Conservation (phyloP, 2,888 invertebrate genomes). For the Trichacis sp. region DNA sequence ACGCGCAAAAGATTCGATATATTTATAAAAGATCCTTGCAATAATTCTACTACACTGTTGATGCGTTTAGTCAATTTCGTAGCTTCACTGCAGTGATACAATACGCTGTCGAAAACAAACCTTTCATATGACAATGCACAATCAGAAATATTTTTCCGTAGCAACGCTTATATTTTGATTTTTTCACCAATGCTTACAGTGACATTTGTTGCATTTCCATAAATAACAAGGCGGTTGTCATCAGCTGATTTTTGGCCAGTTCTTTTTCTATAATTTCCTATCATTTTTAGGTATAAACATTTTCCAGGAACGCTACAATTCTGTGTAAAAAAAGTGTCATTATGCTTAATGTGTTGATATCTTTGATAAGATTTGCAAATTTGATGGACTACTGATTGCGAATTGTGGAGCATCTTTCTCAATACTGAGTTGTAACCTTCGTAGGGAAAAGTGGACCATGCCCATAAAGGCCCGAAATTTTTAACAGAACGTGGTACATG, state of each 20-base stretch:
- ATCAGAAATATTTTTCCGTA: not conserved
- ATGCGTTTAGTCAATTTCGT: conserved; percentile 7
- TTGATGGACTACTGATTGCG: conserved; percentile 14
- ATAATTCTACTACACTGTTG: conserved; percentile 2
- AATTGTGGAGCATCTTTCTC: conserved; percentile 7
- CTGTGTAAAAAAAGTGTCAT: conserved; percentile 1
- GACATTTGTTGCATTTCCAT: conserved; percentile 5
- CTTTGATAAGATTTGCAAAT: conserved; percentile 10
- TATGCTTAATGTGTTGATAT: conserved; percentile 1
- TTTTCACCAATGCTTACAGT: conserved; percentile 11
- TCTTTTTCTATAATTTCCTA: conserved; percentile 4
- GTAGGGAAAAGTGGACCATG: conserved; percentile 24
- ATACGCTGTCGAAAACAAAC: conserved; percentile 10
- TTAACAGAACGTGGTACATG: conserved; percentile 13
- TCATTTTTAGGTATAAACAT: conserved; percentile 11
- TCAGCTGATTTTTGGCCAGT: conserved; percentile 1
- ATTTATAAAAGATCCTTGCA: not conserved
- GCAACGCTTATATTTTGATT: conserved; percentile 12
- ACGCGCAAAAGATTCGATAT: not conserved
- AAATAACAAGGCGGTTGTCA: not conserved
- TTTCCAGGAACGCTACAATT: conserved; percentile 5
- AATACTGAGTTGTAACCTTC: conserved; percentile 8
- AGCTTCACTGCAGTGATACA: conserved; percentile 10
- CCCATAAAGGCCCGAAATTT: conserved; percentile 19
- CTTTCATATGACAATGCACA: conserved; percentile 9